Percentiles rank a stretch among this genome's conserved stretches.
Evolutionary conservation across 2,797 vertebrate species (phyloP).

Genomic region (Bovichtus variegatus): DNA sequence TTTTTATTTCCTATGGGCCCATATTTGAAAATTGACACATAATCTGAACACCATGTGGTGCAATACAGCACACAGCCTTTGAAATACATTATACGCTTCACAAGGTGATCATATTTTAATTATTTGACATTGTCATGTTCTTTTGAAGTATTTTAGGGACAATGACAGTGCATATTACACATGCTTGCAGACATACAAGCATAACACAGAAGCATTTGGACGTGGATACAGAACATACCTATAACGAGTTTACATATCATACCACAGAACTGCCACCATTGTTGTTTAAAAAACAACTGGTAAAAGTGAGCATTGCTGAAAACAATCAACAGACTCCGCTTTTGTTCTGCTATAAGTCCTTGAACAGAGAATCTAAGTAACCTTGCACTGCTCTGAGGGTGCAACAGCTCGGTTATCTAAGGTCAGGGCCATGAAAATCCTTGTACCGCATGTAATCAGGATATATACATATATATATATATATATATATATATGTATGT

Average conservation of each 20-base stretch:
- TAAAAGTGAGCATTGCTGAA: neutral
- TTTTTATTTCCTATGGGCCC: neutral
- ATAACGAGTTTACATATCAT: neutral
- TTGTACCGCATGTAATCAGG: conserved; percentile 20
- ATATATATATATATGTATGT: too few relatives aligned
- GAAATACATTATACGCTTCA: neutral
- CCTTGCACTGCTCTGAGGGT: conserved; percentile 31
- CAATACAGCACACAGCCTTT: neutral
- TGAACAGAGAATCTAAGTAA: conserved; percentile 40
- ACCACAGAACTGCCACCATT: neutral
- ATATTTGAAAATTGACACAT: neutral
- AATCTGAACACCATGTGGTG: conserved; percentile 11
- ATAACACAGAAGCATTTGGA: neutral
- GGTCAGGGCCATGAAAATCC: conserved; percentile 20
- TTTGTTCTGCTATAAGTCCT: conserved; percentile 34
- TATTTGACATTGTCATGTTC: neutral
- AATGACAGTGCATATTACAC: conserved; percentile 1
- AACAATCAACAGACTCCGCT: neutral
- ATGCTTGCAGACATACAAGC: neutral
- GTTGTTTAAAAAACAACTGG: neutral
- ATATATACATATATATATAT: too few relatives aligned
- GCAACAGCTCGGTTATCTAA: conserved; percentile 31
- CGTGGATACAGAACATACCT: neutral
- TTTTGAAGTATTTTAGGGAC: neutral
- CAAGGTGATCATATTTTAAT: neutral